A percentile compares a stretch with the other conserved stretches of the same genome.
Evolutionary conservation across 2,888 invertebrate genomes (phyloP).

Genomic region (Caenorhabditis sp.): DNA sequence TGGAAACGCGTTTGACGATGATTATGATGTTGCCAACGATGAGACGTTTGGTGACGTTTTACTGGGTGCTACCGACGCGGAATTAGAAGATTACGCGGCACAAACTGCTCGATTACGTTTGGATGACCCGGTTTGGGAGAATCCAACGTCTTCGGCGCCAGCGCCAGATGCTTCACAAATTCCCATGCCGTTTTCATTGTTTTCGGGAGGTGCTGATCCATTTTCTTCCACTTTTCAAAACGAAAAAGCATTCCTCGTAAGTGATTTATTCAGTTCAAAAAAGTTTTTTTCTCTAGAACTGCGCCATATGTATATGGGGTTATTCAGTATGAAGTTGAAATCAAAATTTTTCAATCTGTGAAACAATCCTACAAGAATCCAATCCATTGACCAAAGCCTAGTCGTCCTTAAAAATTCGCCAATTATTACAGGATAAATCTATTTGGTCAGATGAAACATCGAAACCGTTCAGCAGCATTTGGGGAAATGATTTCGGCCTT

Average conservation of each 20-base stretch:
- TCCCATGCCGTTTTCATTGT: conserved; percentile 49
- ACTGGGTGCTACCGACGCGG: conserved; percentile 34
- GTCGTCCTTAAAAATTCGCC: too few species aligned
- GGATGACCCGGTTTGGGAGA: conserved; percentile 55
- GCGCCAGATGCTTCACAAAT: conserved; percentile 58
- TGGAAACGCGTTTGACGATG: conserved; percentile 43
- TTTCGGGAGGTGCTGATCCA: conserved; percentile 7
- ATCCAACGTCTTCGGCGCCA: conserved; percentile 33
- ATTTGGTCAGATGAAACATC: conserved; percentile 25
- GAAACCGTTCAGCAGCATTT: conserved; percentile 21
- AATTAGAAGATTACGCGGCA: conserved; percentile 58
- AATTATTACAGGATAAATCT: conserved; percentile 21
- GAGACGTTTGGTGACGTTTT: conserved; percentile 65
- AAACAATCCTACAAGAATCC: too few species aligned
- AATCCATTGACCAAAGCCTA: too few species aligned
- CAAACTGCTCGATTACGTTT: conserved; percentile 58
- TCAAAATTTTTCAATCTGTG: too few species aligned
- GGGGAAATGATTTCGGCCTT: conserved; percentile 28
- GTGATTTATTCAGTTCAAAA: conserved; percentile 1
- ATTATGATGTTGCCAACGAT: conserved; percentile 65
- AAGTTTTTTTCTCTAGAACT: background rate
- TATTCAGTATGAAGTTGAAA: too few species aligned
- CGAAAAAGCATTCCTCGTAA: conserved; percentile 12
- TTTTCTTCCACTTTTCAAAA: background rate
- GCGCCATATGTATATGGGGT: background rate